Percentiles rank a stretch among this genome's conserved stretches.
phyloP scores from a whole-genome alignment of 1,140 invertebrate genomes.

The Panulirus ornatus region DNA sequence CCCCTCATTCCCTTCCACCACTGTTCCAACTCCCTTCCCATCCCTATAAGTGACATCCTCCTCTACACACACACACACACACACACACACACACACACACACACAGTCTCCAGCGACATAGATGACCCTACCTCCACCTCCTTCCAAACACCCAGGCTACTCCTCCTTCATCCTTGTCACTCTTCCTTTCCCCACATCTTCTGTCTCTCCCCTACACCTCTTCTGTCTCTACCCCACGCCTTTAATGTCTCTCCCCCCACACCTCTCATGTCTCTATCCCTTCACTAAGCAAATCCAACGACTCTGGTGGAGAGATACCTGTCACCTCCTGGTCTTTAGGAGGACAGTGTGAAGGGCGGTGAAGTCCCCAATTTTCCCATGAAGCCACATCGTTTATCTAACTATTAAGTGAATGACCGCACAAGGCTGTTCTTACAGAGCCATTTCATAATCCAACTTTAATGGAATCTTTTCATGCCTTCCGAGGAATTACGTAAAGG shows the following conservation, averaged over 20 bases:
- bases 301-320: neutral
- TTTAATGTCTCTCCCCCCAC: neutral
- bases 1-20: neutral
- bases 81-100: conserved; percentile 25
- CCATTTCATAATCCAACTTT: too few relatives aligned
- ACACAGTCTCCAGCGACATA: neutral
- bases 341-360: too few relatives aligned
- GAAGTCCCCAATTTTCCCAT: too few relatives aligned
- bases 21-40: neutral
- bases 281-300: neutral
- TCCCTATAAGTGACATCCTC: too few relatives aligned
- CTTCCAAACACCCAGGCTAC: neutral
- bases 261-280: neutral
- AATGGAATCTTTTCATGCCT: too few relatives aligned
- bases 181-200: neutral
- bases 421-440: too few relatives aligned
- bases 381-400: too few relatives aligned
- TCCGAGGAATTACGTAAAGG: too few relatives aligned
- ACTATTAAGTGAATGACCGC: too few relatives aligned
- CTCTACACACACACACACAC: conserved; percentile 12
- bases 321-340: too few relatives aligned
- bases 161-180: neutral
- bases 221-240: neutral
- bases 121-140: neutral
- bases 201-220: neutral